These are phyloP conservation scores for Arion vulgaris DNA, from an alignment of 1,140 invertebrate species.

Conservation along the genomic window DNA sequence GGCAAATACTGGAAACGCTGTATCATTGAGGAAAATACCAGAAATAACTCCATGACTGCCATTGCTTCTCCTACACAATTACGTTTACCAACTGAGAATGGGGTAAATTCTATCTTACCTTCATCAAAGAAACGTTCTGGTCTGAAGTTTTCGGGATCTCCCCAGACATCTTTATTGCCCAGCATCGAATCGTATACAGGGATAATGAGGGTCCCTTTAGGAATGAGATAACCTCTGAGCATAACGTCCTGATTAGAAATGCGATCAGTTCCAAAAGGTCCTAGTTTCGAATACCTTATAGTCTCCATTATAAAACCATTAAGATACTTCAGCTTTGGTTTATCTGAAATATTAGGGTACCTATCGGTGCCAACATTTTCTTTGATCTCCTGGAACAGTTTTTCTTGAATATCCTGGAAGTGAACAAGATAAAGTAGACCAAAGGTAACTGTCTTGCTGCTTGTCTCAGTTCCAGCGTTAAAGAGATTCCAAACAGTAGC, in stretches of 20 bases:
- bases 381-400: not conserved
- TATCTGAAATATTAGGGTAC: not conserved
- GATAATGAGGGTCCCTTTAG: constrained; percentile 60
- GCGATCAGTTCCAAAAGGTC: constrained; percentile 67
- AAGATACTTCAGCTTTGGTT: not conserved
- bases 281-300: constrained; percentile 30
- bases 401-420: not conserved
- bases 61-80: constrained; percentile 14
- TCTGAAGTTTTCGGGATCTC: constrained; percentile 80
- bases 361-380: not conserved
- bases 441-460: not conserved
- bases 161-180: constrained; percentile 74
- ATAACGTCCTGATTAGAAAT: constrained; percentile 52
- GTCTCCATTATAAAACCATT: not conserved
- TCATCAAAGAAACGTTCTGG: constrained; percentile 77
- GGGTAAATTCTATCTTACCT: constrained; percentile 29
- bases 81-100: constrained; percentile 32
- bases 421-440: not conserved
- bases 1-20: not conserved
- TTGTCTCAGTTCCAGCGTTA: not conserved
- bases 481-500: not conserved
- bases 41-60: not conserved
- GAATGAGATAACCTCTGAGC: constrained; percentile 64
- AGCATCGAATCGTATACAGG: constrained; percentile 61
- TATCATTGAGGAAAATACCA: not conserved